Percentiles rank a stretch among this genome's conserved stretches.
These are phyloP conservation scores for Mythimna lalbum DNA, from an alignment of 2,888 invertebrate genomes.

Conservation along the genomic window DNA sequence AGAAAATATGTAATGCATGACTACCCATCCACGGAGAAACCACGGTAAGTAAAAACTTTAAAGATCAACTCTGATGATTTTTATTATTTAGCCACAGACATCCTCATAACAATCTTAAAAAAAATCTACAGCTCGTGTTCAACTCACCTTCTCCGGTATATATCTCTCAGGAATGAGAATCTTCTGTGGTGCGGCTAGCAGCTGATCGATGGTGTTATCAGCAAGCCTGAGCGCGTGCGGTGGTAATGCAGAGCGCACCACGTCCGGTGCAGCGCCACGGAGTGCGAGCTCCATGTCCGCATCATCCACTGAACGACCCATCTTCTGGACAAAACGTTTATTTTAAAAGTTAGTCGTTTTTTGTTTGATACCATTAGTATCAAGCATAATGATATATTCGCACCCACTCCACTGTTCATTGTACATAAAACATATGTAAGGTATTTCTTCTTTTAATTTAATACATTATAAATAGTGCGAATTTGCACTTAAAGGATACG, in stretches of 20 bases:
- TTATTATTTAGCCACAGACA: too few species aligned
- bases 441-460: not conserved
- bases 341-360: not conserved
- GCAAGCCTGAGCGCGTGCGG: conserved; percentile 90
- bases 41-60: too few species aligned
- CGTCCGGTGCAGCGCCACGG: conserved; percentile 94
- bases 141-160: conserved; percentile 95
- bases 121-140: too few species aligned
- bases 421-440: not conserved
- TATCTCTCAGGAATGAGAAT: conserved; percentile 98
- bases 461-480: not conserved
- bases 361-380: too few species aligned
- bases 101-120: not conserved
- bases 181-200: conserved; percentile 96
- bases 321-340: conserved; percentile 69
- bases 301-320: conserved; percentile 94
- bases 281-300: conserved; percentile 96
- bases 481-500: too few species aligned
- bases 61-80: too few species aligned
- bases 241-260: conserved; percentile 95
- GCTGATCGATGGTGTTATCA: conserved; percentile 95
- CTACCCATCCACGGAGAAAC: not conserved
- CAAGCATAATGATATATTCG: not conserved
- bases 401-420: too few species aligned
- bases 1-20: not conserved